These are phyloP conservation scores for Cavia porcellus DNA, from an alignment of 2,113 vertebrate species.

Conservation along the genomic window DNA sequence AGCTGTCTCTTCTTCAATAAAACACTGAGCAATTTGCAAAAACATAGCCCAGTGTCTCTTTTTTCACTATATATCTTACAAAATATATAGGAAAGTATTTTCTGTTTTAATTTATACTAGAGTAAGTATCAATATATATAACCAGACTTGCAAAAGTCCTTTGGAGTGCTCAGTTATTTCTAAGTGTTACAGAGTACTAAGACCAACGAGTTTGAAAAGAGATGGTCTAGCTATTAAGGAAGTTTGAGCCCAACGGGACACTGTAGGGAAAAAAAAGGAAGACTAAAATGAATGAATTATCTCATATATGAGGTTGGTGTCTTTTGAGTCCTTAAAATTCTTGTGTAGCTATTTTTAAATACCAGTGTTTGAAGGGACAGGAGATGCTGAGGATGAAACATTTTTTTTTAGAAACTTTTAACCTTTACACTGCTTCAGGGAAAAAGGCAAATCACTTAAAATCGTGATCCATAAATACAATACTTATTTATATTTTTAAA, in stretches of 20 bases:
- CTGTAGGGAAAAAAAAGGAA: neutral
- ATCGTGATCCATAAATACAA: neutral
- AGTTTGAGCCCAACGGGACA: neutral
- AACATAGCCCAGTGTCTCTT: neutral
- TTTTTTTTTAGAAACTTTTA: neutral
- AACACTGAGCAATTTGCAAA: neutral
- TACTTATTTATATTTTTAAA: neutral
- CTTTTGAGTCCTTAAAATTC: neutral
- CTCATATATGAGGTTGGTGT: neutral
- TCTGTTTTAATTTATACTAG: constrained; percentile 44
- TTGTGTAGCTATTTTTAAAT: neutral
- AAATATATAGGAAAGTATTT: constrained; percentile 10
- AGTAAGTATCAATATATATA: constrained; percentile 10
- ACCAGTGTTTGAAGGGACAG: neutral
- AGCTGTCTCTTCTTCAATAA: neutral
- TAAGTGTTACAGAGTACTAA: neutral
- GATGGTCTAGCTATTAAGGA: neutral
- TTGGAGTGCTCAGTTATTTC: neutral
- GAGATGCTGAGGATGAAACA: neutral
- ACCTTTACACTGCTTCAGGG: neutral
- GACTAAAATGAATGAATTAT: neutral
- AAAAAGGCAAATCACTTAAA: neutral
- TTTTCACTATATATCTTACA: constrained; percentile 8
- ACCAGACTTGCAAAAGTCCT: neutral
- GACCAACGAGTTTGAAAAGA: neutral